Base-by-base conservation (phyloP, 2,888 invertebrate genomes). In the Diaperis boleti region DNA sequence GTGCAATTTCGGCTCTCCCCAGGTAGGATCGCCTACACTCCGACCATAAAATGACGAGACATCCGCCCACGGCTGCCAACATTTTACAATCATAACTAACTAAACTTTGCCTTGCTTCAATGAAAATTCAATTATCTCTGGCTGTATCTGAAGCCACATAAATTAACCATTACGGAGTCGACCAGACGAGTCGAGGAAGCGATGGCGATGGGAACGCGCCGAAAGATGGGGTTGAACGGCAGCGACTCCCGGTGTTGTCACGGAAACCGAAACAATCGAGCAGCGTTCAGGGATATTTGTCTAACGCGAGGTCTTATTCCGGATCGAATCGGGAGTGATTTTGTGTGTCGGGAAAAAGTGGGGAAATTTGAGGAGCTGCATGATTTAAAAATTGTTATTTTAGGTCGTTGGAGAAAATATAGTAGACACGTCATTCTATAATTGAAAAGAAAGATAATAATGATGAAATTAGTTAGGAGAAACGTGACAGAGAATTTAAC, bases 101-200 rank as follows among this genome's bases (percentile, higher is more conserved):
- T 62, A 62, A 62, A 62, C 55, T 62, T 62, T 56, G 57, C 39
- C 52, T 55, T 59, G 64, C 59, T 64, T 64, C 65, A 67, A 68
- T 68, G 64, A 67, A 68, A 68, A 64, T 68, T 67, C 66, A 68
- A 68, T 68, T 68, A 68, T 64, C 63, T 67, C 63, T 64, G 55
- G 63, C 65, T 59, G 64, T 65, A 56, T 65, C 65, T 63, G 68
- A 68, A 68, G 68, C 65, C 68, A 41, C 64, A 66, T 60, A 62
- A 66, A 59, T 64, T 67, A 63, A 62, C 62, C 64, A 64, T 64
- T 47, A 49, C n/a, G 26, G 7, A 14, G 41, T 11, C 13, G 62
- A 29, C 62, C 62, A 56, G 42, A 39, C 22, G 33, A 62, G 49
- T 49, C 14, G 52, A 13, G 33, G 41, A 17, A 15, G 14, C 39